Base-by-base conservation (phyloP, 1,140 invertebrate genomes). In the Goniozus legneri region DNA sequence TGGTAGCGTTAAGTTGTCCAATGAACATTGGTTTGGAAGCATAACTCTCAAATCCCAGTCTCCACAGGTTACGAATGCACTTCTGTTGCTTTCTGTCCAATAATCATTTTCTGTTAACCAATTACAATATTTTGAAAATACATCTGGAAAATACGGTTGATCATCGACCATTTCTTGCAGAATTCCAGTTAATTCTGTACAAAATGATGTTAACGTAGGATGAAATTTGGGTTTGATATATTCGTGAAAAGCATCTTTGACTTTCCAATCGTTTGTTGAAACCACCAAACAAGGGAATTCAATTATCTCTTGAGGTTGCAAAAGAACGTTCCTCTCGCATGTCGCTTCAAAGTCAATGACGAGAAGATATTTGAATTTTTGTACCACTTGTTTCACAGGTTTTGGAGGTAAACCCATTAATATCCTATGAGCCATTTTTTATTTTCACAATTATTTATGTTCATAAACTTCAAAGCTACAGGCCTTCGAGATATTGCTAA, bases 261-360 rank as follows among this genome's bases (percentile, higher is more conserved):
- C 54, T 49, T 79, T 24, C 64, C 81, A 78, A 38, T 77, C 79
- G 32, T 60, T 58, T 0, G 75, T 71, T 51, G 81, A 81, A 1
- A 86, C 45, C 47, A 78, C 82, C 2, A 83, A 47, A 35, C 82
- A 82, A 2, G 84, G 84, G 58, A 85, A 81, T 65, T 86, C 84
- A 36, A 86, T 85, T 10, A 86, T 84, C 72, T 86, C 84, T 75
- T 83, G 75, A 10, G 67, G 71, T 12, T 50, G 22, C 12, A 68
- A 37, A 6, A 46, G 31, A 2, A 30, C 13, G 14, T 50, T 3
- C 18, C 61, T 52, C 4, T 78, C 67, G 63, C 82, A 84, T 0
- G 83, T 84, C 22, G 81, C 81, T 60, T 84, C 82, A 62, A 84
- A 84, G 60, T 84, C 83, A 4, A 84, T 48, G 4, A 84, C 71